phyloP scores from a whole-genome alignment of 2,888 invertebrate species.

The Phasia obesa region DNA sequence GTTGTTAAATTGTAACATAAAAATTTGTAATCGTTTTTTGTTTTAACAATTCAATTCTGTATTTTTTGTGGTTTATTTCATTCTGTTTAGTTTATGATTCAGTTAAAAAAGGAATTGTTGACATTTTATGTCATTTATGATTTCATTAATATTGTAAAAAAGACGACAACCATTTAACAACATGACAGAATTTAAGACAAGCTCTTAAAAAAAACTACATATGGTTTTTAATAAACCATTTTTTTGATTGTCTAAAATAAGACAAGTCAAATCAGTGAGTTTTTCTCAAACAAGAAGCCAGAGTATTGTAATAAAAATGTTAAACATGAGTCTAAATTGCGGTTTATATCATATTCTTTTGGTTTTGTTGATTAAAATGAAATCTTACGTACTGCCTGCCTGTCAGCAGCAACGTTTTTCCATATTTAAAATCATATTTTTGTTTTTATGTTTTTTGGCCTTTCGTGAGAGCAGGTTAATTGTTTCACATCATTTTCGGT shows the following conservation, averaged over 20 bases:
- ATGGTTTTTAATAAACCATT: constrained; percentile 51
- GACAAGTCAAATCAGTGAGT: constrained; percentile 52
- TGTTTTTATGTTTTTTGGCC: constrained; percentile 6
- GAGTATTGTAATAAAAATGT: constrained; percentile 68
- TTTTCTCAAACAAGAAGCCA: constrained; percentile 58
- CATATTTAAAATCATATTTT: constrained; percentile 40
- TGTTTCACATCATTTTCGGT: constrained; percentile 64
- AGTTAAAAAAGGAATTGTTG: constrained; percentile 60
- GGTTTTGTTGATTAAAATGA: constrained; percentile 43
- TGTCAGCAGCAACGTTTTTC: constrained; percentile 37
- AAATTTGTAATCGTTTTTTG: constrained; percentile 9
- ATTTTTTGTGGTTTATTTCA: constrained; percentile 21
- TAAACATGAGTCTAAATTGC: constrained; percentile 68
- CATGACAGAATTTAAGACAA: constrained; percentile 67
- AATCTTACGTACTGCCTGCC: constrained; percentile 30
- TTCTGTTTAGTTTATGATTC: constrained; percentile 50
- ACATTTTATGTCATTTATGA: constrained; percentile 70
- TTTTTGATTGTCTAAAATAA: constrained; percentile 34
- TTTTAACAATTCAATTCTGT: constrained; percentile 9
- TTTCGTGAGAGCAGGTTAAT: constrained; percentile 62
- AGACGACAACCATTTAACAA: constrained; percentile 69
- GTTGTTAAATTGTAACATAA: constrained; percentile 24
- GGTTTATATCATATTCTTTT: constrained; percentile 60
- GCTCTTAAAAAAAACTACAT: constrained; percentile 55
- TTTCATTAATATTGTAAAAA: constrained; percentile 69